Conservation (phyloP, 2,888 invertebrate genomes). For the Erebia epiphron region DNA sequence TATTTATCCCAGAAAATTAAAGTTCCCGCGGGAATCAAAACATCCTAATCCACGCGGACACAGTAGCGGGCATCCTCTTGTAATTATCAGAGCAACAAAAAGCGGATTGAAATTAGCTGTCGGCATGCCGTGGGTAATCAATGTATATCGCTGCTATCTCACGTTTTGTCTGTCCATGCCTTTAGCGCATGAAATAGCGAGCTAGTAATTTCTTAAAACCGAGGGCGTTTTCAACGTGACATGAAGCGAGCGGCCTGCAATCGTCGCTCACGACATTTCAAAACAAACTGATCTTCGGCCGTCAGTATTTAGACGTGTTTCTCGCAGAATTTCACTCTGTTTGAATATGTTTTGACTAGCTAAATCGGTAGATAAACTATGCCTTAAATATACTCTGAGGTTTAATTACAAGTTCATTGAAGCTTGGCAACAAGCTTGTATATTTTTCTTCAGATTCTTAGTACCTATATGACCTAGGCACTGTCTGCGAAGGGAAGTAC, state of each 20-base stretch:
- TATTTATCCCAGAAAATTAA: too few relatives aligned
- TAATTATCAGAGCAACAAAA: too few relatives aligned
- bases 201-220: constrained; percentile 44
- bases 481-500: too few relatives aligned
- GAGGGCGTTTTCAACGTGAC: constrained; percentile 52
- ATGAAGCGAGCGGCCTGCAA: constrained; percentile 65
- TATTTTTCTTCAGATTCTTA: not conserved
- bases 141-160: not conserved
- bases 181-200: constrained; percentile 18
- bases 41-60: too few relatives aligned
- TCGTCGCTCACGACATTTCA: constrained; percentile 69
- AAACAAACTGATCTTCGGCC: constrained; percentile 71
- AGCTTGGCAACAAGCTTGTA: constrained; percentile 6
- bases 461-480: not conserved
- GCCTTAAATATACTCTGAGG: constrained; percentile 36
- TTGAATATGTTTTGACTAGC: constrained; percentile 75
- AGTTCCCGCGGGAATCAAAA: too few relatives aligned
- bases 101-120: too few relatives aligned
- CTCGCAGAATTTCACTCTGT: constrained; percentile 61
- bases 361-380: constrained; percentile 63
- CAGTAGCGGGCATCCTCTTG: too few relatives aligned
- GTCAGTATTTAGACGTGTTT: constrained; percentile 64
- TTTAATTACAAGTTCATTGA: constrained; percentile 38
- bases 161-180: not conserved
- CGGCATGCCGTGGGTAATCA: too few relatives aligned